Percentiles rank a stretch among this genome's conserved stretches.
Conservation (phyloP, 2,888 invertebrate species). For the Dolichopus griseipennis region DNA sequence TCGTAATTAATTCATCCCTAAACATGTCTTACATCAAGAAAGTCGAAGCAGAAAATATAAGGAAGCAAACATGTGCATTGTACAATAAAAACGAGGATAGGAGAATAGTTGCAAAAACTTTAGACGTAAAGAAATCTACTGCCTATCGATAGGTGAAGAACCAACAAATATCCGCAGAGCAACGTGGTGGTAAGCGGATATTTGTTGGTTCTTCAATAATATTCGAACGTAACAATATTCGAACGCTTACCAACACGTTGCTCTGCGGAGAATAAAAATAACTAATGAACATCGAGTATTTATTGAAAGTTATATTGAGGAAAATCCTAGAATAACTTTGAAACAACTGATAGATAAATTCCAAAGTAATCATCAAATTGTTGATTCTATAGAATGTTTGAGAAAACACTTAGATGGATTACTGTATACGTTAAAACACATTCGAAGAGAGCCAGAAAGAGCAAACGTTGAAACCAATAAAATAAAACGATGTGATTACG, state of each 20-base stretch:
- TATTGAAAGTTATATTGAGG: too few relatives aligned
- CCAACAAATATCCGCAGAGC: conserved; percentile 7
- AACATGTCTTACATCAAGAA: conserved; percentile 10
- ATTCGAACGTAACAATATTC: too few relatives aligned
- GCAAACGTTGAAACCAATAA: too few relatives aligned
- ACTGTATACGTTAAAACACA: too few relatives aligned
- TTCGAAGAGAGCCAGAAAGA: too few relatives aligned
- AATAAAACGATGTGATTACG: too few relatives aligned
- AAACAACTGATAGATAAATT: conserved; percentile 10
- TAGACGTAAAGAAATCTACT: conserved; percentile 10
- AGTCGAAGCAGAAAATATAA: conserved; percentile 10
- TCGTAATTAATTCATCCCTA: conserved; percentile 13
- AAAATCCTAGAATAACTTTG: conserved; percentile 13
- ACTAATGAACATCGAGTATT: conserved; percentile 12
- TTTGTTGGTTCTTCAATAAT: too few relatives aligned
- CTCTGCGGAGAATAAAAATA: conserved; percentile 9
- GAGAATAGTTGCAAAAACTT: conserved; percentile 11
- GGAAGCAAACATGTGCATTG: conserved; percentile 10
- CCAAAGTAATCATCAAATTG: too few relatives aligned
- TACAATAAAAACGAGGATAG: conserved; percentile 9
- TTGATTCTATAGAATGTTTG: too few relatives aligned
- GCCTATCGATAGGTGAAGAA: conserved; percentile 5
- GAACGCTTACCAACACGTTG: too few relatives aligned
- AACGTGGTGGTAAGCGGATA: conserved; percentile 10
- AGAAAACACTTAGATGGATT: too few relatives aligned